Conservation (phyloP, 1,140 invertebrate genomes). For the Cydia pomonella region DNA sequence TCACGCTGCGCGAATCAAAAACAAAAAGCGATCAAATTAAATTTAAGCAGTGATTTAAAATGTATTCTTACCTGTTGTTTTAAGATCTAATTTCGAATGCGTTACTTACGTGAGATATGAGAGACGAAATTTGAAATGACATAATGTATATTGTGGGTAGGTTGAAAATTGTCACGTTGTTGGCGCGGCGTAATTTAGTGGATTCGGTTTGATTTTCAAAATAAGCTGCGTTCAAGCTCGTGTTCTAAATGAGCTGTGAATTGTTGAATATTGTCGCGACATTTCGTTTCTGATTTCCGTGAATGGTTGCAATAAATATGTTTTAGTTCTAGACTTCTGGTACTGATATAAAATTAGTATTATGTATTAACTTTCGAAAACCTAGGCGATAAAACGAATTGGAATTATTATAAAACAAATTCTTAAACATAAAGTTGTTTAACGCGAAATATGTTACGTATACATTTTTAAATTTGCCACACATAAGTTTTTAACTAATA, state of each 20-base stretch:
- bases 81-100: background rate
- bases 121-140: background rate
- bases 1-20: background rate
- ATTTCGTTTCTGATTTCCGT: background rate
- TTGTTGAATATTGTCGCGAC: background rate
- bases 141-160: slow-evolving; percentile 9
- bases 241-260: slow-evolving; percentile 1
- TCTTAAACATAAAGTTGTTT: too few relatives aligned
- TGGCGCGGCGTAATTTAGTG: background rate
- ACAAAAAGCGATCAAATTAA: background rate
- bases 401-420: too few relatives aligned
- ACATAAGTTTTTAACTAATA: too few relatives aligned
- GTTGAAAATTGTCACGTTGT: slow-evolving; percentile 6
- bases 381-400: too few relatives aligned
- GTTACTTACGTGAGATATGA: background rate
- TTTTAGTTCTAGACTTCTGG: background rate
- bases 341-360: too few relatives aligned
- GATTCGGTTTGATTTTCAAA: background rate
- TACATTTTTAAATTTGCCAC: too few relatives aligned
- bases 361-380: too few relatives aligned
- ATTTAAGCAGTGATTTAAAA: background rate
- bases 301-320: background rate
- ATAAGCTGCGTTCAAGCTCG: background rate
- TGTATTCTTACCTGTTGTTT: background rate
- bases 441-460: too few relatives aligned